phyloP scores from a whole-genome alignment of 2,888 invertebrate species.

The Agonopterix subpropinquella region DNA sequence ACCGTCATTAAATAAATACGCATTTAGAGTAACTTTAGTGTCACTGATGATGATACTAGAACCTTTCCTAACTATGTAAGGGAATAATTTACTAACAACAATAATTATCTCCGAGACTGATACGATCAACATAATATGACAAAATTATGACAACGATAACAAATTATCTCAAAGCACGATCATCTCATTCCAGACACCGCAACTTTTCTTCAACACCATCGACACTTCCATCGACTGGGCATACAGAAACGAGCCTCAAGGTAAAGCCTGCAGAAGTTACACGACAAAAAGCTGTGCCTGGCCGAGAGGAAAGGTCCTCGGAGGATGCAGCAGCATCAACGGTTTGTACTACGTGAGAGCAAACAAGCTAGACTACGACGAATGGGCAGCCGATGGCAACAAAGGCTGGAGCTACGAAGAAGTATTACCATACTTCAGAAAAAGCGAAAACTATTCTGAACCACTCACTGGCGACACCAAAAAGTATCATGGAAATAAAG shows the following conservation, averaged over 20 bases:
- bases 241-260: slow-evolving; percentile 66
- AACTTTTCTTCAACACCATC: slow-evolving; percentile 40
- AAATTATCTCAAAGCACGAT: background rate
- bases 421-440: slow-evolving; percentile 65
- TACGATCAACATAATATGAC: too few species aligned
- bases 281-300: slow-evolving; percentile 53
- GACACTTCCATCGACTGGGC: slow-evolving; percentile 66
- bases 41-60: too few species aligned
- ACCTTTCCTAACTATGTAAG: too few species aligned
- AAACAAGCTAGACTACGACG: slow-evolving; percentile 66
- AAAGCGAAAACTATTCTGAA: slow-evolving; percentile 57
- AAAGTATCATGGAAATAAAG: slow-evolving; percentile 48
- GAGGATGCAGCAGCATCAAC: slow-evolving; percentile 76
- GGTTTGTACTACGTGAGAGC: slow-evolving; percentile 76
- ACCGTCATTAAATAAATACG: too few species aligned
- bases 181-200: slow-evolving; percentile 27
- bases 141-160: too few species aligned
- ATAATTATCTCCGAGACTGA: too few species aligned
- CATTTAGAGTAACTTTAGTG: too few species aligned
- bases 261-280: slow-evolving; percentile 54
- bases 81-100: too few species aligned
- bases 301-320: slow-evolving; percentile 79
- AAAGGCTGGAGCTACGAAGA: slow-evolving; percentile 75
- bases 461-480: slow-evolving; percentile 19
- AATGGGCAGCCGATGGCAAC: slow-evolving; percentile 73